Evolutionary conservation across 2,113 vertebrate genomes (phyloP).

Genomic region (Pyrgilauda ruficollis): DNA sequence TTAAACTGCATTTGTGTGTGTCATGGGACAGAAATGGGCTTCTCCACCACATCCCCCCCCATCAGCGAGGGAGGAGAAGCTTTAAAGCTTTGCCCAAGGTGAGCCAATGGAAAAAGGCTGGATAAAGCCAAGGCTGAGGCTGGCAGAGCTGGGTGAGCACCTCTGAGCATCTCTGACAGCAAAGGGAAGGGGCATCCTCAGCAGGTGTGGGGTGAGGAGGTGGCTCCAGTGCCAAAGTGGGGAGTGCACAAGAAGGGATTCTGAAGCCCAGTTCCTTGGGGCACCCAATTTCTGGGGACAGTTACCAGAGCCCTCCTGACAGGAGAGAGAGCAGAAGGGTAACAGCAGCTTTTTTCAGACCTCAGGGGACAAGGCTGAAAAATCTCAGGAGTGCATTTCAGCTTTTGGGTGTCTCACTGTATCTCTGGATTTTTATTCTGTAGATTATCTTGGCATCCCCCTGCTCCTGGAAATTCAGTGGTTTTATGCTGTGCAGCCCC

Average conservation of each 20-base stretch:
- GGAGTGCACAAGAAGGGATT: not conserved
- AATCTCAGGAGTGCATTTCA: not conserved
- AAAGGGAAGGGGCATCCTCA: rapidly evolving
- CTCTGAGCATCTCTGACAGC: not conserved
- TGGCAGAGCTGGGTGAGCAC: not conserved
- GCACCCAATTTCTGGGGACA: not conserved
- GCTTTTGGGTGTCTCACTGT: not conserved
- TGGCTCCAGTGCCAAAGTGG: not conserved
- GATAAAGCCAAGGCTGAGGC: not conserved
- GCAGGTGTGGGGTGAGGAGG: rapidly evolving
- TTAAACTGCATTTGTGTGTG: not conserved
- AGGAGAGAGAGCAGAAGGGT: not conserved
- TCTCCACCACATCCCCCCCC: not conserved
- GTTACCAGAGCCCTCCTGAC: not conserved
- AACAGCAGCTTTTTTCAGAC: not conserved
- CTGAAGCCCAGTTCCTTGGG: not conserved
- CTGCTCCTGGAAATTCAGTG: not conserved
- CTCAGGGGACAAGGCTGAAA: not conserved
- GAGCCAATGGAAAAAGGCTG: not conserved
- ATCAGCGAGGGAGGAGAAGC: not conserved
- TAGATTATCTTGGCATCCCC: not conserved
- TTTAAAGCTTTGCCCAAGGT: not conserved
- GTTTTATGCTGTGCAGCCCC: not conserved
- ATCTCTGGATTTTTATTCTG: not conserved
- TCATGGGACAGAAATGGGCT: rapidly evolving